Base-by-base conservation (phyloP, 1,140 invertebrate genomes). In the Meloidogyne exigua region DNA sequence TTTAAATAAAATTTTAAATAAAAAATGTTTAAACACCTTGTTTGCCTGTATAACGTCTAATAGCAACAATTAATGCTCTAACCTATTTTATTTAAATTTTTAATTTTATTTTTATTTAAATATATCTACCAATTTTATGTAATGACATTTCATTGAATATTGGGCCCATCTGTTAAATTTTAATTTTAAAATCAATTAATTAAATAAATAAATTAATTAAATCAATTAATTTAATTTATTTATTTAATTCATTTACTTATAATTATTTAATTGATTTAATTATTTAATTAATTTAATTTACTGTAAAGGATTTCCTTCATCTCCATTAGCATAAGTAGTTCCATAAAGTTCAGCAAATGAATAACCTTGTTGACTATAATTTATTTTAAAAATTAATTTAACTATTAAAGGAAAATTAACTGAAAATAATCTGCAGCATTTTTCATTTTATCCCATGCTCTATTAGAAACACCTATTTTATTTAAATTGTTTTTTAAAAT, bases 291-390 rank as follows among this genome's bases (percentile, higher is more conserved):
- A 32, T 32, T 32, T 32, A 3, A 32, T 9, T 71, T 64, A 73
- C 72, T 84, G 84, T 23, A 87, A 66, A 21, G 85, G 81, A 75
- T 86, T 85, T 21, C 84, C 84, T 67, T 86, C 80, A n/a, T 81
- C 82, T 12, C 84, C 84, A 63, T 87, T 85, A 44, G 82, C 81
- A 72, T 86, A 86, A 23, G 84, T 86, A 21, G 84, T 86, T 23
- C 78, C 83, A 62, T 85, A 85, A 11, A 85, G 72, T 44, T 85
- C 83, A 23, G 76, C 69, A 10, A 82, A 76, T 15, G 76, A 75
- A 66, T 87, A 85, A 32, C 79, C 78, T 1, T 69, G 36, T 23
- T 75, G 39, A 36, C 63, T 80, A 25, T 13, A 49, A 23, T 13
- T 10, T 66, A 32, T 76, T 0, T 23, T 42, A 15, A 18, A 64